Percentiles rank a stretch among this genome's conserved stretches.
phyloP scores from a whole-genome alignment of 2,888 invertebrate species.

The Drosophila meridionalis region DNA sequence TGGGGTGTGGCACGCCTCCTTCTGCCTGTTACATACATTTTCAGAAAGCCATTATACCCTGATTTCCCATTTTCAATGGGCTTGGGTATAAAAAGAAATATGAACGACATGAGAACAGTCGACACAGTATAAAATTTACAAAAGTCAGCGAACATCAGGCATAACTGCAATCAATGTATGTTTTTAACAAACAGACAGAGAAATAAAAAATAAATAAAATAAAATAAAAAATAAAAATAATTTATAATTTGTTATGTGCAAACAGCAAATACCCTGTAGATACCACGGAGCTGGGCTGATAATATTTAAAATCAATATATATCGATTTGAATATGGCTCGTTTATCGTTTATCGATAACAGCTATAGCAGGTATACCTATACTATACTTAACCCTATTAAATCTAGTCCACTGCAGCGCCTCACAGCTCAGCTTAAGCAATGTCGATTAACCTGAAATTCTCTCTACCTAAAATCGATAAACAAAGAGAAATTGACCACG shows the following conservation, averaged over 20 bases:
- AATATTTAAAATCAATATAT: not conserved
- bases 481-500: not conserved
- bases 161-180: conserved; percentile 19
- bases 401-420: not conserved
- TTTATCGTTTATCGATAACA: too few relatives aligned
- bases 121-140: conserved; percentile 13
- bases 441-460: not conserved
- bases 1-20: too few relatives aligned
- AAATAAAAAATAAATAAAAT: not conserved
- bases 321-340: not conserved
- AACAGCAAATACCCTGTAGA: not conserved
- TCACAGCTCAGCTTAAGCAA: not conserved
- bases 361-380: too few relatives aligned
- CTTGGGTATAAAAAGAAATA: conserved; percentile 11
- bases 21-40: too few relatives aligned
- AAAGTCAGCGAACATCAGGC: conserved; percentile 11
- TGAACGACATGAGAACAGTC: conserved; percentile 30
- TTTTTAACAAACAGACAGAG: not conserved
- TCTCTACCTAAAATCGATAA: not conserved
- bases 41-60: too few relatives aligned
- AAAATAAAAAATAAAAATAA: not conserved
- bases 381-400: too few relatives aligned
- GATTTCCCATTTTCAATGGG: too few relatives aligned
- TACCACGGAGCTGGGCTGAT: not conserved
- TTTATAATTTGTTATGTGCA: not conserved